These are phyloP conservation scores for Phenacoccus solenopsis DNA, from an alignment of 1,140 invertebrate species.

Conservation along the genomic window DNA sequence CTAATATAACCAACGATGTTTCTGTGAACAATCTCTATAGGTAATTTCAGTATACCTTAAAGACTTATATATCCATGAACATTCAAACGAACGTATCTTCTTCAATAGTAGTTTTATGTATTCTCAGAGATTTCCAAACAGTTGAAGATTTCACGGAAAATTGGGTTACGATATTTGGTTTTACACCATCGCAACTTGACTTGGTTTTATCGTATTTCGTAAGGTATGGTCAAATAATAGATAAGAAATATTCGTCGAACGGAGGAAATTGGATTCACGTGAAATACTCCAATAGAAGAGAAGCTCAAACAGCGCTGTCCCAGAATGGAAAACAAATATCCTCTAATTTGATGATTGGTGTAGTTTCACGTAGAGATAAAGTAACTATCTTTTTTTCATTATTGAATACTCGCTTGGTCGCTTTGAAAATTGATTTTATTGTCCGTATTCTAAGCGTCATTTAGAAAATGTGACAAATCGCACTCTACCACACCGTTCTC, in stretches of 20 bases:
- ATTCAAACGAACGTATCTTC: no score
- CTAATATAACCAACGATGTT: not conserved
- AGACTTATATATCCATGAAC: no score
- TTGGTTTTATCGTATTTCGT: slow-evolving; percentile 4
- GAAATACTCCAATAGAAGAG: slow-evolving; percentile 4
- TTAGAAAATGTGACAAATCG: not conserved
- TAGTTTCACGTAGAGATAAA: not conserved
- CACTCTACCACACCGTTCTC: not conserved
- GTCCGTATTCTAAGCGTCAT: not conserved
- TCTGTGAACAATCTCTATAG: not conserved
- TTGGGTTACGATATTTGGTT: slow-evolving; percentile 5
- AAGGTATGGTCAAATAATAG: not conserved
- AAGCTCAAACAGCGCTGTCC: not conserved
- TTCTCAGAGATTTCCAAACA: not conserved
- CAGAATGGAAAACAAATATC: slow-evolving; percentile 11
- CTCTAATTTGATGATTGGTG: not conserved
- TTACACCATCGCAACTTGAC: not conserved
- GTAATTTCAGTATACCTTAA: not conserved
- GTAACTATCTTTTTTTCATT: not conserved
- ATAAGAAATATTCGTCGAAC: not conserved
- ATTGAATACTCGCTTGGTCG: not conserved
- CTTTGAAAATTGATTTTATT: not conserved
- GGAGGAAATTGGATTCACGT: slow-evolving; percentile 12
- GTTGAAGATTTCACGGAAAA: not conserved
- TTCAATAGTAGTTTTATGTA: not conserved